phyloP scores from a whole-genome alignment of 1,140 invertebrate genomes.

The Drosophila ohnishii region DNA sequence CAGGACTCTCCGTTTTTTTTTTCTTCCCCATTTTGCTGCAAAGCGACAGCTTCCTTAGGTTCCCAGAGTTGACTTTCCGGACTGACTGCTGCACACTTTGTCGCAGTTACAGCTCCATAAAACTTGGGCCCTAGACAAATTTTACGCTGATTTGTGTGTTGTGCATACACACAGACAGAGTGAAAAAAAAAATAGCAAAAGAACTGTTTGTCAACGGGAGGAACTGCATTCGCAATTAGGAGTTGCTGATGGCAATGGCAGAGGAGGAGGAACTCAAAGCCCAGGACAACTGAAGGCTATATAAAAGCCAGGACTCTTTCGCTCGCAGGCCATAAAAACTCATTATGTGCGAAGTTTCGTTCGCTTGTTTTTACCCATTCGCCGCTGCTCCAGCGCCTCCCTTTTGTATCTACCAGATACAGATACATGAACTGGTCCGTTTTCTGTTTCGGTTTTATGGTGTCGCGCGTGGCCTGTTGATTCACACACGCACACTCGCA shows the following conservation, averaged over 20 bases:
- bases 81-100: constrained; percentile 55
- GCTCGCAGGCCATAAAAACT: constrained; percentile 64
- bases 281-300: constrained; percentile 46
- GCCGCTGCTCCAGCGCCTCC: neutral
- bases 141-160: constrained; percentile 73
- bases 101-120: constrained; percentile 70
- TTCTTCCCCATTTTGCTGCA: neutral
- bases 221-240: constrained; percentile 64
- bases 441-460: constrained; percentile 69
- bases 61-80: constrained; percentile 12
- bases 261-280: constrained; percentile 15
- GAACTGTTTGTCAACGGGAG: constrained; percentile 34
- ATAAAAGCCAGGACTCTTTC: constrained; percentile 47
- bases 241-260: constrained; percentile 14
- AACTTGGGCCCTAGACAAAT: constrained; percentile 71
- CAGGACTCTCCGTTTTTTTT: constrained; percentile 2
- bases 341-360: constrained; percentile 76
- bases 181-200: neutral
- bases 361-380: constrained; percentile 44
- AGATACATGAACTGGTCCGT: constrained; percentile 29
- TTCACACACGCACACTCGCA: constrained; percentile 42
- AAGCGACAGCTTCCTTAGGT: constrained; percentile 29
- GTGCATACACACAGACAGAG: constrained; percentile 13
- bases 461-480: constrained; percentile 73
- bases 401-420: constrained; percentile 32